Conservation (phyloP, 2,888 invertebrate species). For the Drosophila seclusa region DNA sequence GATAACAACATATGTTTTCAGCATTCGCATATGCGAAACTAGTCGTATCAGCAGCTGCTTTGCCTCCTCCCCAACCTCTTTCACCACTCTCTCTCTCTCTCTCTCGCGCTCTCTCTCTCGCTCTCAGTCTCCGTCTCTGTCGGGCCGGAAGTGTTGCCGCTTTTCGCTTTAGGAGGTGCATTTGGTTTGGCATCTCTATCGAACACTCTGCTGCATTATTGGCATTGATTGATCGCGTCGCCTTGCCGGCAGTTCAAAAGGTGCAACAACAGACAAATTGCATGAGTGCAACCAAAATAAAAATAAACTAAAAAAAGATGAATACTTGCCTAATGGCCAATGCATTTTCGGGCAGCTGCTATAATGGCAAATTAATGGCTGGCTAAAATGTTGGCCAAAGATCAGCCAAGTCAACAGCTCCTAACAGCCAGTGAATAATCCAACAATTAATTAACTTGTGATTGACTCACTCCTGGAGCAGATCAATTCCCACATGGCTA, state of each 20-base stretch:
- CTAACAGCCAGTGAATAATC: neutral
- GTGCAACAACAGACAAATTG: conserved; percentile 59
- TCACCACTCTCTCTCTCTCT: no score
- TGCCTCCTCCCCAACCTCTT: neutral
- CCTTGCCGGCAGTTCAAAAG: conserved; percentile 50
- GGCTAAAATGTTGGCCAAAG: conserved; percentile 44
- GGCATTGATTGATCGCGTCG: conserved; percentile 60
- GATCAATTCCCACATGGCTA: neutral
- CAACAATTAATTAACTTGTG: neutral
- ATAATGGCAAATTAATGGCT: conserved; percentile 29
- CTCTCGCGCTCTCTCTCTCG: neutral
- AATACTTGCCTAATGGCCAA: conserved; percentile 21
- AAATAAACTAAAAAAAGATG: neutral
- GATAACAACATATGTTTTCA: conserved; percentile 71
- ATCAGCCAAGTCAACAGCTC: conserved; percentile 17
- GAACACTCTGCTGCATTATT: conserved; percentile 37
- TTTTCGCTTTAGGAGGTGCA: neutral
- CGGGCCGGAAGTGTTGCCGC: conserved; percentile 40
- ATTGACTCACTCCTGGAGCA: neutral
- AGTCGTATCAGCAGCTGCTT: conserved; percentile 50
- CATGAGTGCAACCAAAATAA: conserved; percentile 10
- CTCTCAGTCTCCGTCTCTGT: conserved; percentile 17
- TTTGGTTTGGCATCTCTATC: conserved; percentile 39
- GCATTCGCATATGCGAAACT: conserved; percentile 35
- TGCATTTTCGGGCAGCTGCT: conserved; percentile 39